Evolutionary conservation across 1,140 invertebrate species (phyloP), one percentile per base, ranked within the genome.

Genomic region (Chionoecetes opilio): DNA sequence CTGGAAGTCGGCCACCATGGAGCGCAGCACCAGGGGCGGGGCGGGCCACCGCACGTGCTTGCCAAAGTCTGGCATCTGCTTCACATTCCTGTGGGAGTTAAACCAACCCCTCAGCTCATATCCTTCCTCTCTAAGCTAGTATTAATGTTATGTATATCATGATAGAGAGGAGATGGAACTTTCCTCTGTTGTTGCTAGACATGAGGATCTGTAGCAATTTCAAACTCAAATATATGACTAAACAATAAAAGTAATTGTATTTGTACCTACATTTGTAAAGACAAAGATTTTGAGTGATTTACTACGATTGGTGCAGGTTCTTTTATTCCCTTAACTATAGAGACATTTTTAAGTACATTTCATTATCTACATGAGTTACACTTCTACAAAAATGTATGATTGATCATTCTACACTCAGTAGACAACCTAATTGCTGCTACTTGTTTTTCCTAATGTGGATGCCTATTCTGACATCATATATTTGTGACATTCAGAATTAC

Each of bases 21-120:
- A 96, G 84, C 97, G 97, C 1, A 98, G 97, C 0, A 98, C 97
- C n/a, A 97, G 97, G 34, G 98, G 98, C 26, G 98, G 98, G 31
- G 97, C 97, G 0, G 99, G 99, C 99, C 99, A 99, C 82, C 97
- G 97, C 32, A 99, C 97, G 95, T 97, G 97, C 97, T 98, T 99
- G 5, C 99, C 99, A 96, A 98, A 98, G 97, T 99, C 98, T 31
- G 97, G 97, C 96, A 97, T 97, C 53, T 96, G 96, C 86, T 97
- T 96, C 2, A 97, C 97, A 97, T 97, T 97, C 94, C 97, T 97
- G 96, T 84, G 96, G 93, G 94, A 37, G n/a, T 21, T 11, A 75
- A 75, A 41, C 38, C 46, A 53, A 3, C n/a, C n/a, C n/a, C n/a
- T n/a, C n/a, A n/a, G n/a, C n/a, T n/a, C n/a, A n/a, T n/a, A n/a